Conservation (phyloP, 2,888 invertebrate species). For the Microctonus brassicae region DNA sequence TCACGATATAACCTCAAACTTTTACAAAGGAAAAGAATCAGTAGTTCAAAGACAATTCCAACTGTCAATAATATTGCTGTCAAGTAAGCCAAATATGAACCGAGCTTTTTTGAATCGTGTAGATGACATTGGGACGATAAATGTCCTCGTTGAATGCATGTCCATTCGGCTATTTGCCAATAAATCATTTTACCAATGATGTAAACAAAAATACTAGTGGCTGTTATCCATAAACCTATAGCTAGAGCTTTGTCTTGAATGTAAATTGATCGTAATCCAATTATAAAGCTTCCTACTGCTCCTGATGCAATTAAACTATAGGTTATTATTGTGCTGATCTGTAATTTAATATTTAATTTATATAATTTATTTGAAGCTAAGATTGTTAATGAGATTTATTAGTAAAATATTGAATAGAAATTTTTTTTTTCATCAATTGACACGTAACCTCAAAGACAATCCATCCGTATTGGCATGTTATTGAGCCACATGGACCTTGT, state of each 20-base stretch:
- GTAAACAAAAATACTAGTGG: constrained; percentile 73
- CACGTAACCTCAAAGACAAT: constrained; percentile 67
- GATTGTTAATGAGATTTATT: background rate
- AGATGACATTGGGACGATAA: constrained; percentile 68
- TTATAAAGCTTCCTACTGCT: constrained; percentile 71
- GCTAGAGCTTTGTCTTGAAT: constrained; percentile 76
- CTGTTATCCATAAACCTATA: constrained; percentile 73
- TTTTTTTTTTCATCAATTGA: background rate
- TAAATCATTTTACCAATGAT: constrained; percentile 77
- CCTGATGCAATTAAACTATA: constrained; percentile 68
- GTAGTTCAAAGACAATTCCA: constrained; percentile 68
- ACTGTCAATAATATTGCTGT: constrained; percentile 69
- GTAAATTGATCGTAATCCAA: constrained; percentile 73
- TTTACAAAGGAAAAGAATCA: constrained; percentile 70
- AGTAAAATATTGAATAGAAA: background rate
- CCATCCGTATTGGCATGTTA: constrained; percentile 71
- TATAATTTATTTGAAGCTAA: constrained; percentile 5
- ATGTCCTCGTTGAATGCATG: constrained; percentile 71
- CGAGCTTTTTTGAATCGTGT: constrained; percentile 70
- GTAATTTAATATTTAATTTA: constrained; percentile 38
- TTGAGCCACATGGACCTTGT: constrained; percentile 73
- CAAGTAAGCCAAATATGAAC: constrained; percentile 70
- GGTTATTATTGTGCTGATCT: constrained; percentile 68
- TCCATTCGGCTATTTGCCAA: constrained; percentile 71
- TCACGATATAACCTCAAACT: constrained; percentile 65